phyloP scores from a whole-genome alignment of 2,797 vertebrate genomes.

The Anas acuta region DNA sequence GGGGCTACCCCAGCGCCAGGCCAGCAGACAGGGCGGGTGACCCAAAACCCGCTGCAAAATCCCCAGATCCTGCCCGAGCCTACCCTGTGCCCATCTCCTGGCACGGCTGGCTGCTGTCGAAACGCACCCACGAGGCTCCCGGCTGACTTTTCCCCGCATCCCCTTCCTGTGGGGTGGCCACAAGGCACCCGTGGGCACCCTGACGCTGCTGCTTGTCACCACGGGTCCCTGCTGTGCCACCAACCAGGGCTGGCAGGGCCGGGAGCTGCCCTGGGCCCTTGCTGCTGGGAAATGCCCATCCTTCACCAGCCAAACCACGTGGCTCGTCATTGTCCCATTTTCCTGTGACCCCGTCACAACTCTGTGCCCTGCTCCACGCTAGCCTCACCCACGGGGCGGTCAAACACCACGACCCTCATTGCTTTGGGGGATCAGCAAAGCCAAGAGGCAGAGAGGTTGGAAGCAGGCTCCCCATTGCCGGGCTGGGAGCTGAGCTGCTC shows the following conservation, averaged over 20 bases:
- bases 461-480: rapidly evolving
- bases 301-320: neutral
- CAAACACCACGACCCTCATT: neutral
- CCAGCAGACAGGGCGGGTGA: neutral
- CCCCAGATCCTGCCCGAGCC: rapidly evolving
- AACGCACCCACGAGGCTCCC: neutral
- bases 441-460: neutral
- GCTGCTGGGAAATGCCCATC: rapidly evolving
- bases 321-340: neutral
- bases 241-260: rapidly evolving
- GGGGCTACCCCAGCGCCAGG: neutral
- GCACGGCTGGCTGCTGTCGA: neutral
- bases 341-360: neutral
- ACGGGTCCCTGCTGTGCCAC: neutral
- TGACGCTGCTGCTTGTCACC: neutral
- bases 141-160: neutral
- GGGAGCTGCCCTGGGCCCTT: neutral
- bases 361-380: neutral
- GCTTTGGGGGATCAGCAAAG: neutral
- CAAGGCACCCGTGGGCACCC: neutral
- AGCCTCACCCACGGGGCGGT: rapidly evolving
- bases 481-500: neutral
- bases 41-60: neutral
- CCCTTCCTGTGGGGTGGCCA: too few species aligned
- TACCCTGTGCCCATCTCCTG: neutral